phyloP scores from a whole-genome alignment of 1,140 invertebrate genomes.

The Belonocnema kinseyi region DNA sequence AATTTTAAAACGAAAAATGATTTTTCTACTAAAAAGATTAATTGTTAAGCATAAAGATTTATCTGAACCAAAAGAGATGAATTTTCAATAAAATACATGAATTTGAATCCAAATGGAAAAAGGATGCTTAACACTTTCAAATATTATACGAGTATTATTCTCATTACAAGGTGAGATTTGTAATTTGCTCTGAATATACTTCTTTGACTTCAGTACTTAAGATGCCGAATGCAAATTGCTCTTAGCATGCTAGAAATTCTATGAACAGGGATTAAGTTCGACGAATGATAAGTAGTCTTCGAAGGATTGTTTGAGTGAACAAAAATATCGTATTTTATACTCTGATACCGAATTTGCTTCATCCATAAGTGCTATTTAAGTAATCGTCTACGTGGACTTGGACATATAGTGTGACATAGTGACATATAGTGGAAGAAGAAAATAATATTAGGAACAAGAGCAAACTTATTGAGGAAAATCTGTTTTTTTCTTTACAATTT shows the following conservation, averaged over 20 bases:
- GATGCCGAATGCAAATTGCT: no score
- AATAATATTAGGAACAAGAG: no score
- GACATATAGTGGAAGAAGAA: no score
- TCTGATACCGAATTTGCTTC: not conserved
- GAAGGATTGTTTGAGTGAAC: not conserved
- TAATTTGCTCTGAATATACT: not conserved
- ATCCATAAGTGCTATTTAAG: not conserved
- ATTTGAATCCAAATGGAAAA: not conserved
- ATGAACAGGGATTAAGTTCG: not conserved
- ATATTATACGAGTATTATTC: not conserved
- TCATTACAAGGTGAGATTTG: not conserved
- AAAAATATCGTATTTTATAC: conserved; percentile 1
- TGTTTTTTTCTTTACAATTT: no score
- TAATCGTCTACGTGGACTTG: not conserved
- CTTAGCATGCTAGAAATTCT: not conserved
- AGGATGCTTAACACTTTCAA: not conserved
- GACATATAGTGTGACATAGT: no score
- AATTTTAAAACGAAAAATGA: no score
- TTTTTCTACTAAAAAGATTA: no score
- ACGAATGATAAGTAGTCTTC: not conserved
- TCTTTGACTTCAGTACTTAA: no score
- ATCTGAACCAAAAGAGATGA: no score
- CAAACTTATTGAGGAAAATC: no score
- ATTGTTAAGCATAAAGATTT: no score
- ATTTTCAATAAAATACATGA: no score